Percentiles rank a stretch among this genome's conserved stretches.
phyloP scores from a whole-genome alignment of 2,113 vertebrate species.

The Brachyhypopomus occidentalis region DNA sequence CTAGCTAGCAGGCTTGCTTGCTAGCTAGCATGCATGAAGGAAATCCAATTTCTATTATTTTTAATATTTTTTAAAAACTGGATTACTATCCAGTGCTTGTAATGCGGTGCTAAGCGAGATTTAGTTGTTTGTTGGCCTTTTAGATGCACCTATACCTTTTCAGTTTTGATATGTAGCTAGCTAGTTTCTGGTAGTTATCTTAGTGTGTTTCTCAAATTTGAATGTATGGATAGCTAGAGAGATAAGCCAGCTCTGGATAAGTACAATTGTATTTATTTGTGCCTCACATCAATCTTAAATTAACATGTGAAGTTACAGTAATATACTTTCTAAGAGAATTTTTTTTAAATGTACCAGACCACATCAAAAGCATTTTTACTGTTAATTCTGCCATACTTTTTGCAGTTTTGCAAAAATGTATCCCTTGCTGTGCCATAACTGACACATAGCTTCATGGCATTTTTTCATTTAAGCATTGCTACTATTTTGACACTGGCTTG shows the following conservation, averaged over 20 bases:
- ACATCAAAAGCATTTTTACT: background rate
- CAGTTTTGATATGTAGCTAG: background rate
- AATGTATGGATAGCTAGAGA: no score
- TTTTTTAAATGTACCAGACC: no score
- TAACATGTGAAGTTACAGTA: no score
- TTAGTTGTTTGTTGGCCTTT: no score
- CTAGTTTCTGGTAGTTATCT: no score
- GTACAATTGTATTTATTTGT: no score
- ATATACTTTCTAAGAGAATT: no score
- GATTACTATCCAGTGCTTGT: background rate
- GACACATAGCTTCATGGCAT: background rate
- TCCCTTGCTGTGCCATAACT: constrained; percentile 3
- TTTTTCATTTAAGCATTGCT: background rate
- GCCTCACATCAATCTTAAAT: no score
- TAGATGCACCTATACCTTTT: background rate
- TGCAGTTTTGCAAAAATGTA: constrained; percentile 18
- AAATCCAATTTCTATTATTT: background rate
- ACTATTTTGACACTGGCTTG: background rate
- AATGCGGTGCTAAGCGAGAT: background rate
- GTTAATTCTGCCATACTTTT: background rate
- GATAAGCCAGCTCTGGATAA: no score
- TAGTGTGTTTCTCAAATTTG: no score
- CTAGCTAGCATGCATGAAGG: background rate
- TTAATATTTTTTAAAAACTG: background rate
- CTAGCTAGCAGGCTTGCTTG: background rate